Evolutionary conservation across 2,797 vertebrate species (phyloP).

Genomic region (Pipistrellus nathusii): DNA sequence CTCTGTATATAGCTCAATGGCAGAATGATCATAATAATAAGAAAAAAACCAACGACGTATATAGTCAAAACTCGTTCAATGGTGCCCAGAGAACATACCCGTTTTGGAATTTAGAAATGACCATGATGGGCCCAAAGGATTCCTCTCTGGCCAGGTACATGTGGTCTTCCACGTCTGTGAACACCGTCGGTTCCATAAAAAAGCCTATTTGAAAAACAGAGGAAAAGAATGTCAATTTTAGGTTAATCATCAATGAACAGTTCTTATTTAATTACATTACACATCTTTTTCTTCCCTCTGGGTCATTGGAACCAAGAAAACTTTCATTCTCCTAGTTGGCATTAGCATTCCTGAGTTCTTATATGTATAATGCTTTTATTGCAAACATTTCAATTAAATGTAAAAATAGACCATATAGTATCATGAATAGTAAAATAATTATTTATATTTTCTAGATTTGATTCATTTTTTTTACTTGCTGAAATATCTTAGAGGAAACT

Average conservation of each 20-base stretch:
- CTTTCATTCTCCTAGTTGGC: background rate
- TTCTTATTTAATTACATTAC: background rate
- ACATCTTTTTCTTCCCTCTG: background rate
- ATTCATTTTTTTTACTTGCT: background rate
- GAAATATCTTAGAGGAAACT: constrained; percentile 7
- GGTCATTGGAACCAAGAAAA: background rate
- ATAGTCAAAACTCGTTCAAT: background rate
- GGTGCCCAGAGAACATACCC: constrained; percentile 89
- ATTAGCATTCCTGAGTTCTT: background rate
- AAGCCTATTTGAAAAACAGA: constrained; percentile 88
- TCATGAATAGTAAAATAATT: background rate
- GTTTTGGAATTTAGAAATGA: constrained; percentile 96
- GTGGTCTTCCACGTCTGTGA: constrained; percentile 96
- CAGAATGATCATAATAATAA: background rate
- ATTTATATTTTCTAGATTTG: background rate
- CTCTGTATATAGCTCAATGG: background rate
- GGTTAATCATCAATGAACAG: background rate
- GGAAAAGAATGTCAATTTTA: background rate
- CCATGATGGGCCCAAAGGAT: constrained; percentile 98
- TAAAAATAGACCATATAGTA: background rate
- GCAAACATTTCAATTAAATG: background rate
- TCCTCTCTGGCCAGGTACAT: constrained; percentile 98
- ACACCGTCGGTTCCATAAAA: constrained; percentile 98
- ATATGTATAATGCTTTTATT: background rate
- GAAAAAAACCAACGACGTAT: background rate